phyloP scores from a whole-genome alignment of 2,797 vertebrate species.

The Oreochromis mossambicus region DNA sequence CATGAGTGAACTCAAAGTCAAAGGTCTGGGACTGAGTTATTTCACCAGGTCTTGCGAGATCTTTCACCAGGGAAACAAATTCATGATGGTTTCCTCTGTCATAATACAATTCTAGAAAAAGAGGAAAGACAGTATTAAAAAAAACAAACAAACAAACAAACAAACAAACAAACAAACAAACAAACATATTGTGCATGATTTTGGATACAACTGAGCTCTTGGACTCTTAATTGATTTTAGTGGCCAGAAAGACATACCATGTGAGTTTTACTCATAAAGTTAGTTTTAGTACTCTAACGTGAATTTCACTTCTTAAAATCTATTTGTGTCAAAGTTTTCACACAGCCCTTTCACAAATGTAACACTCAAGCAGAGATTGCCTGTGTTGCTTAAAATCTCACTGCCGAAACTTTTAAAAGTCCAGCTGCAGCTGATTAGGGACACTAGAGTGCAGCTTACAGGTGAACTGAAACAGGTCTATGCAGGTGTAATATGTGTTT shows the following conservation, averaged over 20 bases:
- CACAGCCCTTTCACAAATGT: not conserved
- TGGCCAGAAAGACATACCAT: not conserved
- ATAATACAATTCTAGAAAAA: conserved; percentile 88
- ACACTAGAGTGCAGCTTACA: not conserved
- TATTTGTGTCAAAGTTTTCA: not conserved
- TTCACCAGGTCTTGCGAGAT: conserved; percentile 93
- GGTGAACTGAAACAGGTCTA: not conserved
- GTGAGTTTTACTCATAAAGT: not conserved
- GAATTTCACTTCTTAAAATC: not conserved
- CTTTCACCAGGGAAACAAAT: conserved; percentile 97
- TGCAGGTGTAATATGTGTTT: not conserved
- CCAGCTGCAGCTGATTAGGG: not conserved
- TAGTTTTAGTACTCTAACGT: not conserved
- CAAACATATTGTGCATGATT: fast-evolving
- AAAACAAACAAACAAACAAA: too few relatives aligned
- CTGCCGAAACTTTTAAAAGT: not conserved
- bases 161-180: too few relatives aligned
- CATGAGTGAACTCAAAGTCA: conserved; percentile 97
- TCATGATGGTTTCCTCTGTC: conserved; percentile 98
- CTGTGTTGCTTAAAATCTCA: not conserved
- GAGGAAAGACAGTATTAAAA: not conserved
- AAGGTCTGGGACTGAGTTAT: conserved; percentile 95
- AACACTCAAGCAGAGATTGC: not conserved
- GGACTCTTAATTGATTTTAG: not conserved
- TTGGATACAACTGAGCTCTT: not conserved